Evolutionary conservation across 2,113 vertebrate genomes (phyloP), one percentile per base, ranked within the genome.

Genomic region (Pungitius pungitius): DNA sequence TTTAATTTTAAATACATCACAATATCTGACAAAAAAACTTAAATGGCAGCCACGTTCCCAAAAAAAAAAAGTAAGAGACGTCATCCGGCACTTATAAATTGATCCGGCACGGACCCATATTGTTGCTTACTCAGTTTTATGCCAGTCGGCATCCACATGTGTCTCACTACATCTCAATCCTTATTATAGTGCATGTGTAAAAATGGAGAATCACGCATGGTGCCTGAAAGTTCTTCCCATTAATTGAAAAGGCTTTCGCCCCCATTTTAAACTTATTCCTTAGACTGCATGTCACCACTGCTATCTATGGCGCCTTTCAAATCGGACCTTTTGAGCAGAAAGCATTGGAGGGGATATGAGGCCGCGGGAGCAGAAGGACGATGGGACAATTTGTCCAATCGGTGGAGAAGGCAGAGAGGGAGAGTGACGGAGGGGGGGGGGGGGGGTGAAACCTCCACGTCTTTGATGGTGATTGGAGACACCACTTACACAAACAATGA

Each of bases 381-480:
- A 87, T 3, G 37, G 85, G 83, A 86, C 88, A 89, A 90, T 89
- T 90, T 90, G 81, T 86, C 54, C 80, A 58, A 87, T 88, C 51
- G 75, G 58, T 64, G 68, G 73, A 73, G 74, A 54, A 71, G 77
- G 63, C 76, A 77, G 86, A 83, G 80, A 78, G 73, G 66, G 72
- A 87, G 85, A 82, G 80, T 83, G 87, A 86, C 87, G 82, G 81
- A 71, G 84, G 86, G 79, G 77, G 82, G 82, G 81, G 69, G 84
- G 86, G 79, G 77, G 82, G 85, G 85, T 64, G 70, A 89, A 81
- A 77, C 81, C 85, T 90, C 86, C 76, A 68, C 63, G 82, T 87
- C 83, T 87, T 87, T 87, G 84, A 90, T 91, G 94, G 90, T 95
- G 95, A 95, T 94, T 96, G 95, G 85, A 86, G 86, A 89, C 91